A percentile compares a stretch with the other conserved stretches of the same genome.
Conservation (phyloP, 2,113 vertebrate species). For the Anoplopoma fimbria region DNA sequence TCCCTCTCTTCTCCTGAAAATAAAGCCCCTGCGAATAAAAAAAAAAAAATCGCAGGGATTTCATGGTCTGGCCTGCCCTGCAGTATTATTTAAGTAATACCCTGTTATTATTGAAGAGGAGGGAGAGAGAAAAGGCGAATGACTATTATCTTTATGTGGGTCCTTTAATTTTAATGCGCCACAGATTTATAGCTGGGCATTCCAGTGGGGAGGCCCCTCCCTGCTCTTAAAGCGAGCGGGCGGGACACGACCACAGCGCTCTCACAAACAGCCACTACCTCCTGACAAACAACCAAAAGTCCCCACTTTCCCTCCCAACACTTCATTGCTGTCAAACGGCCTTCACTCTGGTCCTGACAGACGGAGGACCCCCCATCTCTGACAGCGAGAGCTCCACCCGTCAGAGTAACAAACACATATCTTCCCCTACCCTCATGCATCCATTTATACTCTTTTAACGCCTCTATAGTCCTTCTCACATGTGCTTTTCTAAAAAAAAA, state of each 20-base stretch:
- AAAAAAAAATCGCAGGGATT: constrained; percentile 82
- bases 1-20: constrained; percentile 39
- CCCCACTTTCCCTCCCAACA: constrained; percentile 52
- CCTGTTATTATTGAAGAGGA: constrained; percentile 88
- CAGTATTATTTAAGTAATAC: constrained; percentile 87
- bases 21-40: no score
- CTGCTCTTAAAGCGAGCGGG: constrained; percentile 83
- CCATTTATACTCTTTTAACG: not conserved
- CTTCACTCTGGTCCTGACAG: not conserved
- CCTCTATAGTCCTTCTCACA: no score
- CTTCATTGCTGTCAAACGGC: constrained; percentile 42
- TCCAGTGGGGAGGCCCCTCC: constrained; percentile 84
- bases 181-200: constrained; percentile 89
- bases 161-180: constrained; percentile 90
- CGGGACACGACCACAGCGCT: constrained; percentile 74
- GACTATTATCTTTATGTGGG: constrained; percentile 90
- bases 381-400: not conserved
- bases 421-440: not conserved
- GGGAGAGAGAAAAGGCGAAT: constrained; percentile 81
- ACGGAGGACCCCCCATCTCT: not conserved
- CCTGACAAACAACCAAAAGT: constrained; percentile 74
- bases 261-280: constrained; percentile 73
- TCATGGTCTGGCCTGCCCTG: constrained; percentile 84
- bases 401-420: not conserved
- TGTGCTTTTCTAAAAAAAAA: no score